Conservation (phyloP, 1,140 invertebrate species). For the Papilio xuthus region DNA sequence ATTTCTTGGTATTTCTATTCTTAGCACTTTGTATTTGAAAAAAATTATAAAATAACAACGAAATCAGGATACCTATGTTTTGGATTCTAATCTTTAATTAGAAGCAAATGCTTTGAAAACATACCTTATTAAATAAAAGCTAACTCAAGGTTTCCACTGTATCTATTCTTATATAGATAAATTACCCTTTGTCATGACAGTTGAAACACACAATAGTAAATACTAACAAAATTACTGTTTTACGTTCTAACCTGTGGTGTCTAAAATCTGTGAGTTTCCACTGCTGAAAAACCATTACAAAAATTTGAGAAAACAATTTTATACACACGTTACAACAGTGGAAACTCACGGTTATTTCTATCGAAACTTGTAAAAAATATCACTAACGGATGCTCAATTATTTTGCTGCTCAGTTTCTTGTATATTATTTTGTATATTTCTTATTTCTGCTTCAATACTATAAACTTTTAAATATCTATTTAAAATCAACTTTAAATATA, state of each 20-base stretch:
- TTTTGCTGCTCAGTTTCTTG: neutral
- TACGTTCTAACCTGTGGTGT: neutral
- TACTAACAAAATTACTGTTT: too few species aligned
- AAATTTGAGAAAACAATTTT: neutral
- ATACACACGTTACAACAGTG: too few species aligned
- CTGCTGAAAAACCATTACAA: neutral
- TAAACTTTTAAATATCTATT: neutral
- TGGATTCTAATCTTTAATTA: too few species aligned
- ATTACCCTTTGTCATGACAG: too few species aligned
- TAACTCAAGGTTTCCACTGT: too few species aligned
- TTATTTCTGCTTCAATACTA: neutral
- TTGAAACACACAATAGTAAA: too few species aligned
- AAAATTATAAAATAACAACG: too few species aligned
- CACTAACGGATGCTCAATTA: neutral
- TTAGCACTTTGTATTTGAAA: neutral
- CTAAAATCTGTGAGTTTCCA: too few species aligned
- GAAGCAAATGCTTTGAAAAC: neutral
- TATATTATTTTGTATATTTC: neutral
- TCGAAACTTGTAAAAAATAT: neutral
- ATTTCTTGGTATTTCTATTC: neutral
- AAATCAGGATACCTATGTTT: too few species aligned
- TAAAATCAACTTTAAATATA: constrained; percentile 37
- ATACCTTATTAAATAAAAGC: neutral
- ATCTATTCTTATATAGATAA: too few species aligned
- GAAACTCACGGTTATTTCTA: neutral